Evolutionary conservation across 2,888 invertebrate genomes (phyloP).

Genomic region (Lochmaea crataegi): DNA sequence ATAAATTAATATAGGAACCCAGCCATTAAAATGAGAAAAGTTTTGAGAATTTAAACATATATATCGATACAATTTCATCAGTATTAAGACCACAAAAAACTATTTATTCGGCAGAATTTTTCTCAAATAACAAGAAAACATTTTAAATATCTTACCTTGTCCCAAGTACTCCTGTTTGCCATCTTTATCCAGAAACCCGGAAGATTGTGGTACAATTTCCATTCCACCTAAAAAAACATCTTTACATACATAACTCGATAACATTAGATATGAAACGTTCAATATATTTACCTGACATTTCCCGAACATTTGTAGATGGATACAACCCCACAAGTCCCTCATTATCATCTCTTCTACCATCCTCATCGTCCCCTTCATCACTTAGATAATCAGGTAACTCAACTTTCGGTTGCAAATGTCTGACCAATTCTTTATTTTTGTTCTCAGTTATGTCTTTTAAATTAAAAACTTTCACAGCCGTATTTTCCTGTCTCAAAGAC

Average conservation of each 20-base stretch:
- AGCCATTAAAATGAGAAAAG: conserved; percentile 2
- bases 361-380: conserved; percentile 70
- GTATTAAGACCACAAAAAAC: no score
- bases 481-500: conserved; percentile 53
- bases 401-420: conserved; percentile 73
- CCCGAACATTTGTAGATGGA: conserved; percentile 54
- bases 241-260: neutral
- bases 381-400: conserved; percentile 79
- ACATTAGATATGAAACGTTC: neutral
- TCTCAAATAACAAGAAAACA: neutral
- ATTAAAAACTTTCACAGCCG: conserved; percentile 59
- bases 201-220: conserved; percentile 63
- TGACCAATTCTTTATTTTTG: conserved; percentile 46
- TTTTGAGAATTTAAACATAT: no score
- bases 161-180: conserved; percentile 54
- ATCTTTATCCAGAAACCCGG: conserved; percentile 56
- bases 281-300: conserved; percentile 40
- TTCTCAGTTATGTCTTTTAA: conserved; percentile 53
- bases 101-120: no score
- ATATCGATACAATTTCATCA: no score
- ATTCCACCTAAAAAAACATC: conserved; percentile 58
- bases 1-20: conserved; percentile 21
- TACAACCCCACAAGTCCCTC: conserved; percentile 55
- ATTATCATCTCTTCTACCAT: conserved; percentile 62
- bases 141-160: conserved; percentile 54